A percentile compares a stretch with the other conserved stretches of the same genome.
These are phyloP conservation scores for Cossypha caffra DNA, from an alignment of 2,797 vertebrate species.

Conservation along the genomic window DNA sequence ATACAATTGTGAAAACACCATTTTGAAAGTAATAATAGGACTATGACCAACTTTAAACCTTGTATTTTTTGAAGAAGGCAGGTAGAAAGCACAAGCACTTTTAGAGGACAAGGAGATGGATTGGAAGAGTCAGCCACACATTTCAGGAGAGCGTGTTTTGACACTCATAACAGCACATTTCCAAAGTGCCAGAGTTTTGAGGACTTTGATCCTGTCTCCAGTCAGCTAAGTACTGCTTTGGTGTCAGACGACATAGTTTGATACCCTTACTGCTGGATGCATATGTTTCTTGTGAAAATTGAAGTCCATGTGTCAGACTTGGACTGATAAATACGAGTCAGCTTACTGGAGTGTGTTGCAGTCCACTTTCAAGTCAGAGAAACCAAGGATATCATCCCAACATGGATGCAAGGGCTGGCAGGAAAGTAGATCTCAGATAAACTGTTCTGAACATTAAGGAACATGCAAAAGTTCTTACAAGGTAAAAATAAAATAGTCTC, in stretches of 20 bases:
- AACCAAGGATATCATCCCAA: background rate
- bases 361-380: background rate
- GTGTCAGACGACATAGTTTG: background rate
- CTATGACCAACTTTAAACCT: background rate
- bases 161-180: background rate
- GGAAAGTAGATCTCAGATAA: background rate
- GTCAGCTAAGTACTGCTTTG: background rate
- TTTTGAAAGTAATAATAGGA: background rate
- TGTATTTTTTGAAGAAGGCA: background rate
- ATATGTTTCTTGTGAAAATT: background rate
- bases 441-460: background rate
- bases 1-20: background rate
- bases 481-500: background rate
- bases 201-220: background rate
- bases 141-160: background rate
- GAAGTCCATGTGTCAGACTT: background rate
- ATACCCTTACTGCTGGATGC: background rate
- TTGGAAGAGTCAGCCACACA: background rate
- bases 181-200: background rate
- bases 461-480: background rate
- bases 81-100: background rate
- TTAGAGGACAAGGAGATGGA: background rate
- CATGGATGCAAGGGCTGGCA: background rate
- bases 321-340: background rate
- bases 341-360: background rate